These are phyloP conservation scores for Nesidiocoris tenuis DNA, from an alignment of 2,888 invertebrate genomes.

Conservation along the genomic window DNA sequence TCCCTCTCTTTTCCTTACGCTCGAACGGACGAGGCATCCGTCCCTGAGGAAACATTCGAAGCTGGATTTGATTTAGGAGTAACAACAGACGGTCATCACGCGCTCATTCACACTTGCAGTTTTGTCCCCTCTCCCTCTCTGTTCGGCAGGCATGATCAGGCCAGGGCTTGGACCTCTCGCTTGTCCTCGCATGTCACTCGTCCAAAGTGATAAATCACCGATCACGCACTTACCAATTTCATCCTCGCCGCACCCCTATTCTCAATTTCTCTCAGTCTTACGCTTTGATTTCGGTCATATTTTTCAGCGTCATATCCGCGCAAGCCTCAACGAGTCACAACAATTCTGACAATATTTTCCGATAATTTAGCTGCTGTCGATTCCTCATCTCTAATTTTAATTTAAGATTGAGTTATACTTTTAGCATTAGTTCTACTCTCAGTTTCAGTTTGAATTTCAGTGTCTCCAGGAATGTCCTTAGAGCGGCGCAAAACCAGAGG, in stretches of 20 bases:
- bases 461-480: neutral
- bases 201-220: conserved; percentile 43
- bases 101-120: conserved; percentile 40
- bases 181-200: conserved; percentile 30
- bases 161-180: conserved; percentile 1
- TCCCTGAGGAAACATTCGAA: conserved; percentile 34
- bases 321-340: too few species aligned
- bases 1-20: neutral
- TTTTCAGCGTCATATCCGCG: too few species aligned
- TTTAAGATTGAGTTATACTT: too few species aligned
- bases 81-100: conserved; percentile 45
- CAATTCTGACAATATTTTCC: too few species aligned
- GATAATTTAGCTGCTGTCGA: too few species aligned
- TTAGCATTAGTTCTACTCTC: too few species aligned
- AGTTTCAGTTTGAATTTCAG: too few species aligned
- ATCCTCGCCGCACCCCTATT: conserved; percentile 3
- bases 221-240: conserved; percentile 42
- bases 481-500: neutral
- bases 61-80: conserved; percentile 43
- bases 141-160: neutral
- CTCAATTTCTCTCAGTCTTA: neutral
- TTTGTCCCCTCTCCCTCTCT: neutral
- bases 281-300: conserved; percentile 17
- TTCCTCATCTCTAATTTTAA: too few species aligned
- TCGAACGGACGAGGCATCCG: neutral